Conservation (phyloP, 2,888 invertebrate species). For the Sceliomorpha sp. region DNA sequence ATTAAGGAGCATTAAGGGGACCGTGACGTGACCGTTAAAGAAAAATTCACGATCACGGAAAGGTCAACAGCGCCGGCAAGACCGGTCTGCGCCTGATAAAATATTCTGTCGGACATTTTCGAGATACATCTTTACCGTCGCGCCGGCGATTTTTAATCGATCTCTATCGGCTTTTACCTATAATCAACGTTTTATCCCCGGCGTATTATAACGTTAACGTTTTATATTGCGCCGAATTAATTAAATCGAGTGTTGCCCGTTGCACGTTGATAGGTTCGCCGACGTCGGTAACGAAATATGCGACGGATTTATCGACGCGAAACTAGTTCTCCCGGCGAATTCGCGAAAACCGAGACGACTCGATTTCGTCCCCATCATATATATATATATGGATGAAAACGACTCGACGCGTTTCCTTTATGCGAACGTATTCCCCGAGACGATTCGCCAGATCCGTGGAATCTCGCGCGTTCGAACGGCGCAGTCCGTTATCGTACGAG, state of each 20-base stretch:
- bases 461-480: conserved; percentile 22
- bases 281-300: too few species aligned
- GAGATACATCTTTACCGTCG: not conserved
- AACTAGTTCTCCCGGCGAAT: not conserved
- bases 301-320: not conserved
- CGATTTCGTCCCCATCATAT: too few species aligned
- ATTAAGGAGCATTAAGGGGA: conserved; percentile 23
- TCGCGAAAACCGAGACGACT: conserved; percentile 6
- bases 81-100: conserved; percentile 19
- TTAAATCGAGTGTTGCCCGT: too few species aligned
- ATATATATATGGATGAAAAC: conserved; percentile 14
- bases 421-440: conserved; percentile 20
- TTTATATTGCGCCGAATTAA: too few species aligned
- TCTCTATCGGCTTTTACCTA: not conserved
- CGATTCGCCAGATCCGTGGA: conserved; percentile 36
- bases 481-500: conserved; percentile 42
- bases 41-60: conserved; percentile 30
- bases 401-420: conserved; percentile 6
- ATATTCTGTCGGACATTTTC: not conserved
- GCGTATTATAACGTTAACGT: too few species aligned
- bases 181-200: too few species aligned
- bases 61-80: conserved; percentile 27
- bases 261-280: too few species aligned
- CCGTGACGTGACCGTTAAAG: conserved; percentile 42
- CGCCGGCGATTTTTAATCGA: too few species aligned